These are phyloP conservation scores for Orchesellides sinensis DNA, from an alignment of 2,888 invertebrate species.

Conservation along the genomic window DNA sequence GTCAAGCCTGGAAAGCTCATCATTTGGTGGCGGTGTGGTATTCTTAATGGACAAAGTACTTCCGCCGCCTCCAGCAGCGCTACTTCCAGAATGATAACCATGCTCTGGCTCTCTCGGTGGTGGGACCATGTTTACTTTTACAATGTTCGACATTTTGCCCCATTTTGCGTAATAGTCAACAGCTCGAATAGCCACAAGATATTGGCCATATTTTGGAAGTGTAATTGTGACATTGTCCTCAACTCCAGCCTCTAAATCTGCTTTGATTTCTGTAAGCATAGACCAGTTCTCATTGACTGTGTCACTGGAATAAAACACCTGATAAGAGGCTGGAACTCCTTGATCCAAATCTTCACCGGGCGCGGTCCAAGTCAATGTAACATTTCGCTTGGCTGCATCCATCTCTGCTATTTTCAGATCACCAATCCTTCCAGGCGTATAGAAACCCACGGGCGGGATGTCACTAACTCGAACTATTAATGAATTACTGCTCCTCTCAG, in stretches of 20 bases:
- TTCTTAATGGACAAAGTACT: constrained; percentile 69
- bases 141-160: constrained; percentile 73
- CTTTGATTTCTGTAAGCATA: constrained; percentile 67
- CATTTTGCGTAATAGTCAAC: constrained; percentile 58
- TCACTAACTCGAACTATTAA: constrained; percentile 70
- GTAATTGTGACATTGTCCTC: constrained; percentile 72
- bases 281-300: constrained; percentile 70
- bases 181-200: constrained; percentile 63
- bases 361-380: constrained; percentile 81
- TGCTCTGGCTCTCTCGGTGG: constrained; percentile 71
- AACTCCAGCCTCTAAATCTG: constrained; percentile 73
- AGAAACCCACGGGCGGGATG: constrained; percentile 70
- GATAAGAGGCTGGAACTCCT: constrained; percentile 72
- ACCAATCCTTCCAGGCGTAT: constrained; percentile 79
- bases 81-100: constrained; percentile 52
- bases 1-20: constrained; percentile 70
- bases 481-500: constrained; percentile 72
- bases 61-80: constrained; percentile 64
- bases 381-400: constrained; percentile 77
- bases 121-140: constrained; percentile 66
- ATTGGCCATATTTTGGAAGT: constrained; percentile 70
- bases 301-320: constrained; percentile 71
- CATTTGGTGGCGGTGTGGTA: constrained; percentile 72
- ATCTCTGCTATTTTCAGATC: constrained; percentile 77
- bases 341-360: constrained; percentile 78